Conservation (phyloP, 2,113 vertebrate genomes). For the Diphyllodes magnificus region DNA sequence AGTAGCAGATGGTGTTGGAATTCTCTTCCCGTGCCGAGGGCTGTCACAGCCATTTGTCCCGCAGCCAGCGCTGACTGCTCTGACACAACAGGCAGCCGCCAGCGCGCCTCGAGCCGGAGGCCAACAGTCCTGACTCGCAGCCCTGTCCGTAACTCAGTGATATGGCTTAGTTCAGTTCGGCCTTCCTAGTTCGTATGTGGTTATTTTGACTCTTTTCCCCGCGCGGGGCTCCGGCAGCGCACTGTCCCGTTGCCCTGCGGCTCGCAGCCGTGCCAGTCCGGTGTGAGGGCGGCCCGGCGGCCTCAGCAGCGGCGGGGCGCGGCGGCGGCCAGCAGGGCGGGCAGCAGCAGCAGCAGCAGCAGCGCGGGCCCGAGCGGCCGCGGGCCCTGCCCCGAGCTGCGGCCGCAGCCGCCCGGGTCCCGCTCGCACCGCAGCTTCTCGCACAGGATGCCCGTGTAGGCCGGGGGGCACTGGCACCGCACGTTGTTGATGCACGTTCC, state of each 20-base stretch:
- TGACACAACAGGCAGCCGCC: slow-evolving; percentile 68
- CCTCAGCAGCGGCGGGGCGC: too few species aligned
- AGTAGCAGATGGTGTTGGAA: slow-evolving; percentile 27
- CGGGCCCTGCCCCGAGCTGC: slow-evolving; percentile 59
- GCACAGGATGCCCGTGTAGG: slow-evolving; percentile 87
- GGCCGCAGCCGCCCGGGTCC: slow-evolving; percentile 80
- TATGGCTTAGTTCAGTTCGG: slow-evolving; percentile 90
- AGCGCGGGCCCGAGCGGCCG: background rate
- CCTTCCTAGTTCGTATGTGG: slow-evolving; percentile 51
- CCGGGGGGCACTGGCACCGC: slow-evolving; percentile 84
- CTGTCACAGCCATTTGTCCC: slow-evolving; percentile 36
- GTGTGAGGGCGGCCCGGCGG: too few species aligned
- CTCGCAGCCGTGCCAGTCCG: slow-evolving; percentile 20
- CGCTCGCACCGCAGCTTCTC: slow-evolving; percentile 84
- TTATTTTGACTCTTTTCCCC: background rate
- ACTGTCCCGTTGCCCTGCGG: slow-evolving; percentile 32
- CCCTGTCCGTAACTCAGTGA: slow-evolving; percentile 67
- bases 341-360: slow-evolving; percentile 72
- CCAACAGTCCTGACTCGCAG: slow-evolving; percentile 67
- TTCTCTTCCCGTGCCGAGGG: background rate
- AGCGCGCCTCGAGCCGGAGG: slow-evolving; percentile 62
- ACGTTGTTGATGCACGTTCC: slow-evolving; percentile 88
- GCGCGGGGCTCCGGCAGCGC: background rate
- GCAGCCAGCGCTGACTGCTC: slow-evolving; percentile 34
- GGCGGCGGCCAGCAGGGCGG: slow-evolving; percentile 14